Evolutionary conservation across 2,113 vertebrate species (phyloP).

Genomic region (Poeciliopsis prolifica): DNA sequence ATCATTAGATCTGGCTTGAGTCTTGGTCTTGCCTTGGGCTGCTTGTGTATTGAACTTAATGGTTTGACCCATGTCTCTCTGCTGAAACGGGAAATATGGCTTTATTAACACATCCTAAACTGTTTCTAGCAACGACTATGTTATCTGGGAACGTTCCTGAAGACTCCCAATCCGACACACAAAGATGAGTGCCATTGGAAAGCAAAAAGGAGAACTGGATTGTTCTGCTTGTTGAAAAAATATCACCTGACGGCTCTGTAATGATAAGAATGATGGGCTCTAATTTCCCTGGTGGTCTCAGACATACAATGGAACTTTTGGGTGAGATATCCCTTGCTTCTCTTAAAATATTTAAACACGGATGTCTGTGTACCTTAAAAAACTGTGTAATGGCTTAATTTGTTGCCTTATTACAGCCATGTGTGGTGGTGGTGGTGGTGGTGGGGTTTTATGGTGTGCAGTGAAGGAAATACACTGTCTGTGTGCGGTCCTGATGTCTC

Average conservation of each 20-base stretch:
- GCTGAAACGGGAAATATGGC: constrained; percentile 47
- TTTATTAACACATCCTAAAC: constrained; percentile 58
- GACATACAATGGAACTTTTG: constrained; percentile 58
- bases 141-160: constrained; percentile 11
- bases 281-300: constrained; percentile 78
- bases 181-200: constrained; percentile 19
- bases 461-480: constrained; percentile 71
- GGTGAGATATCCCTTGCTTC: constrained; percentile 71
- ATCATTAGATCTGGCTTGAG: constrained; percentile 68
- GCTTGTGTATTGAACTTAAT: constrained; percentile 47
- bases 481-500: constrained; percentile 81
- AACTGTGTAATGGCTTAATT: constrained; percentile 79
- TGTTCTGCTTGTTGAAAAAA: constrained; percentile 3
- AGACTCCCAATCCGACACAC: constrained; percentile 3
- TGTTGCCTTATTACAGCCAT: constrained; percentile 82
- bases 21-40: constrained; percentile 55
- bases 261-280: constrained; percentile 45
- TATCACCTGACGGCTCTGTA: constrained; percentile 26
- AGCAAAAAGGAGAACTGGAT: neutral
- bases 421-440: constrained; percentile 69
- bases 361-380: constrained; percentile 82
- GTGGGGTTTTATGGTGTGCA: constrained; percentile 68
- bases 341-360: constrained; percentile 81
- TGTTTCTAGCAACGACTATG: constrained; percentile 1
- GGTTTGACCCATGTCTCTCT: constrained; percentile 47